Conservation (phyloP, 2,888 invertebrate genomes). For the Noctua janthina region DNA sequence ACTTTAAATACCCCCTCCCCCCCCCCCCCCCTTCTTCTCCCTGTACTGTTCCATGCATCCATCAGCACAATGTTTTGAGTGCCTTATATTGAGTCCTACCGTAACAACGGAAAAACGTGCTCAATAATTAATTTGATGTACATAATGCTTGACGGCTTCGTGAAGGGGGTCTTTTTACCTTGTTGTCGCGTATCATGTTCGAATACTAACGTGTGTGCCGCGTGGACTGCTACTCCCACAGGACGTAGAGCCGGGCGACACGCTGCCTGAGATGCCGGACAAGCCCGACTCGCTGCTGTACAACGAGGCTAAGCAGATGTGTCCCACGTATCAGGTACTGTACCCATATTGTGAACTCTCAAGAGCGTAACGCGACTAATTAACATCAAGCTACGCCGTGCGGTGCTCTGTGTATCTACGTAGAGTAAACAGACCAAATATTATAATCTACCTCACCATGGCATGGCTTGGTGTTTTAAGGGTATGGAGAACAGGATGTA, state of each 20-base stretch:
- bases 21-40: no score
- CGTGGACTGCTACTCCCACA: constrained; percentile 56
- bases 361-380: constrained; percentile 50
- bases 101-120: neutral
- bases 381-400: neutral
- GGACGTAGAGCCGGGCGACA: constrained; percentile 66
- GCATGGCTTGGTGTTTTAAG: neutral
- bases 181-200: neutral
- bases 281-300: constrained; percentile 85
- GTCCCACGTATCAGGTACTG: constrained; percentile 93
- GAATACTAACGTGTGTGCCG: neutral
- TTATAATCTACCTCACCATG: neutral
- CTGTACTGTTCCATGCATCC: neutral
- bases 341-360: neutral
- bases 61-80: neutral
- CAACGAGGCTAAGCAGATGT: constrained; percentile 93
- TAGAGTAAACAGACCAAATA: neutral
- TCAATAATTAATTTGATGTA: neutral
- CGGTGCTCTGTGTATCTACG: neutral
- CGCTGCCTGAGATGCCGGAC: constrained; percentile 62
- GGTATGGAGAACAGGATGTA: neutral
- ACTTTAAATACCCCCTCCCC: neutral
- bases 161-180: neutral
- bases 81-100: neutral
- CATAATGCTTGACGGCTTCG: neutral